Percentiles rank a stretch among this genome's conserved stretches.
Evolutionary conservation across 2,113 vertebrate species (phyloP).

Genomic region (Ursus arctos): DNA sequence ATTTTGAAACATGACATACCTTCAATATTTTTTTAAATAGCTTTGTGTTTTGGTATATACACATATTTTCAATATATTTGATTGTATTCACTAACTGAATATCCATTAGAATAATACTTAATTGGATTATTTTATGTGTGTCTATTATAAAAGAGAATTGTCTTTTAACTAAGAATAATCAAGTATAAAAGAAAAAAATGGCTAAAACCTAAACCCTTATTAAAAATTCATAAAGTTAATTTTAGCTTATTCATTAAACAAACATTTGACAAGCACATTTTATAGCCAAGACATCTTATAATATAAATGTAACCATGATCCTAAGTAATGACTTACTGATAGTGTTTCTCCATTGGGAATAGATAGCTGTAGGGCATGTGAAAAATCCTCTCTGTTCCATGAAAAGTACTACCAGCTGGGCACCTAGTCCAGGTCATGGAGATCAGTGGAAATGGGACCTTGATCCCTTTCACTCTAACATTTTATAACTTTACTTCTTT

Average conservation of each 20-base stretch:
- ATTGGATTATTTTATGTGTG: background rate
- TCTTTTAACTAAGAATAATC: background rate
- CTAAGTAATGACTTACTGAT: background rate
- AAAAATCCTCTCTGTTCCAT: background rate
- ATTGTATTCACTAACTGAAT: background rate
- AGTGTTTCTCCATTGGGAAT: background rate
- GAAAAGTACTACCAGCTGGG: background rate
- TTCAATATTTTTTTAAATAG: background rate
- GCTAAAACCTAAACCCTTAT: background rate
- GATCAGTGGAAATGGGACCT: background rate
- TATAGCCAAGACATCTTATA: background rate
- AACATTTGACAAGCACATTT: background rate
- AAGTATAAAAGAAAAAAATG: background rate
- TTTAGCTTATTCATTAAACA: constrained; percentile 37
- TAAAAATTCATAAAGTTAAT: constrained; percentile 14
- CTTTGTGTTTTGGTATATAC: background rate
- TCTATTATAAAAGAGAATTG: background rate
- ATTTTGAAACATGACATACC: background rate
- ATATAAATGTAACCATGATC: background rate
- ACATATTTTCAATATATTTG: constrained; percentile 4
- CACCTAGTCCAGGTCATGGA: background rate
- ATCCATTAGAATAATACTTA: background rate
- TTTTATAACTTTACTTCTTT: background rate
- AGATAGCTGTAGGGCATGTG: too few species aligned
- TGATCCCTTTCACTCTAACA: background rate